Conservation (phyloP, 2,113 vertebrate genomes). For the Tetrax tetrax region DNA sequence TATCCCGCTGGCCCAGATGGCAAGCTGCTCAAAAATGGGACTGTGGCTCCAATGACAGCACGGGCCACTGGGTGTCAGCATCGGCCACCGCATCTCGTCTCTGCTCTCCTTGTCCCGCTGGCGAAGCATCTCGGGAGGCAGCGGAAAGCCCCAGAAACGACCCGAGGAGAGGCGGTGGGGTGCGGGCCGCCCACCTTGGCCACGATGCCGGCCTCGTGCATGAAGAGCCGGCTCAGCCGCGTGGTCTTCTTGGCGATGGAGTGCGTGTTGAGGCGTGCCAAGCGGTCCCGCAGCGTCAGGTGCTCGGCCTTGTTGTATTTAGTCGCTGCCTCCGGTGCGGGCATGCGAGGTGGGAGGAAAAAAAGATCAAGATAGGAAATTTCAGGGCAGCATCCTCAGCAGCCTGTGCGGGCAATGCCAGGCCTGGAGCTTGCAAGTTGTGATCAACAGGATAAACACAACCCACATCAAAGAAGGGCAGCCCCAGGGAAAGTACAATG, state of each 20-base stretch:
- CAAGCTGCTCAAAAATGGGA: neutral
- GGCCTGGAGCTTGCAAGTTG: neutral
- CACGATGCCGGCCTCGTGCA: slow-evolving; percentile 89
- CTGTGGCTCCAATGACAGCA: neutral
- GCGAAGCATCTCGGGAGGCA: rapidly evolving
- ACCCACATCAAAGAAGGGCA: neutral
- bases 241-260: slow-evolving; percentile 95
- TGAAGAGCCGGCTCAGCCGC: slow-evolving; percentile 86
- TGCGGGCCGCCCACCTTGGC: slow-evolving; percentile 76
- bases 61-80: neutral
- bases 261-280: slow-evolving; percentile 88
- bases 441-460: neutral
- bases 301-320: slow-evolving; percentile 90
- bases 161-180: neutral
- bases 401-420: rapidly evolving
- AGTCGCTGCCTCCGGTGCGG: slow-evolving; percentile 76
- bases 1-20: rapidly evolving
- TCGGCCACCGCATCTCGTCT: neutral
- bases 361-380: neutral
- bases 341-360: neutral
- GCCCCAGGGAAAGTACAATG: neutral
- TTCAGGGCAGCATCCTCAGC: neutral
- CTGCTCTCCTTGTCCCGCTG: rapidly evolving
- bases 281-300: slow-evolving; percentile 86
- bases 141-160: neutral